phyloP scores from a whole-genome alignment of 2,797 vertebrate species.

The Falco naumanni region DNA sequence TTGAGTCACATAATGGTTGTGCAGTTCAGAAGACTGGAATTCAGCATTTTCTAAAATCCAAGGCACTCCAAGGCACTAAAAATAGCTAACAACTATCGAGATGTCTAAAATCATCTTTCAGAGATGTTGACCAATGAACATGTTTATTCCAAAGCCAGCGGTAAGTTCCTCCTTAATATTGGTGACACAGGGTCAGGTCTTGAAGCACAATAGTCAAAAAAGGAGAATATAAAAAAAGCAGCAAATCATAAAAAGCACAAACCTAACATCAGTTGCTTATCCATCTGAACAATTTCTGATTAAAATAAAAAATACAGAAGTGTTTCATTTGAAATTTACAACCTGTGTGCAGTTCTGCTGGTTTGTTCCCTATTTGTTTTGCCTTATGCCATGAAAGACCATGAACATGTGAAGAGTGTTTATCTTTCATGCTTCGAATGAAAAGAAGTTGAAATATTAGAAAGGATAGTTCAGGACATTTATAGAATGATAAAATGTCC shows the following conservation, averaged over 20 bases:
- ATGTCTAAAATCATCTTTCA: background rate
- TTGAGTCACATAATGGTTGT: background rate
- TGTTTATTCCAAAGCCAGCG: background rate
- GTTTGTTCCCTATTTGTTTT: background rate
- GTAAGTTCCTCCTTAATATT: background rate
- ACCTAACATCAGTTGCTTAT: background rate
- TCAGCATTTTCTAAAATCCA: background rate
- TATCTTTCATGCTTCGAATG: constrained; percentile 12
- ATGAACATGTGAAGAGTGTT: background rate
- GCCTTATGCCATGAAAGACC: background rate
- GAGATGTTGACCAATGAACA: background rate
- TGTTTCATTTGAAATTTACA: constrained; percentile 42
- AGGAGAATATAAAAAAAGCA: background rate
- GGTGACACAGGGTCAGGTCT: background rate
- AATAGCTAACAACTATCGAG: background rate
- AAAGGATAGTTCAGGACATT: background rate
- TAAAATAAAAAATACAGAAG: constrained; percentile 13
- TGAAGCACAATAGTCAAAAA: background rate
- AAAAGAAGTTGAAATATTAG: background rate
- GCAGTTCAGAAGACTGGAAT: background rate
- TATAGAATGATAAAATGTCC: constrained; percentile 1
- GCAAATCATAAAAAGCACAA: background rate
- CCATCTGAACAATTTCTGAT: background rate
- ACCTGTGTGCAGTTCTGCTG: background rate
- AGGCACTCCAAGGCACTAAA: background rate